Conservation (phyloP, 1,140 invertebrate genomes). For the Bombus superbus region DNA sequence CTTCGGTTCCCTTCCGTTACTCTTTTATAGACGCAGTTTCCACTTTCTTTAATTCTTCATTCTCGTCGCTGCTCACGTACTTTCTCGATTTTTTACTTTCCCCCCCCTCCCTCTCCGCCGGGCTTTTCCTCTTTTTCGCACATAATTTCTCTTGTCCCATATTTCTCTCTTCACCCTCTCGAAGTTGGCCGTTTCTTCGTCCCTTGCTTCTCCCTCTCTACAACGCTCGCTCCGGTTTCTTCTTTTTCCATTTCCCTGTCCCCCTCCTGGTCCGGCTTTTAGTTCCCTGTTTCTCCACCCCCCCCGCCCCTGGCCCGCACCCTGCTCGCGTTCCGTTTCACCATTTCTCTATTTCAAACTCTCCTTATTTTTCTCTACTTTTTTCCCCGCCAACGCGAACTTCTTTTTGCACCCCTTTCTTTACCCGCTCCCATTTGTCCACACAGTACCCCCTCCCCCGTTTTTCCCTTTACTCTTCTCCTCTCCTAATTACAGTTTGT, state of each 20-base stretch:
- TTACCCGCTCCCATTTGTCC: slow-evolving; percentile 28
- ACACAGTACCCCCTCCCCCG: neutral
- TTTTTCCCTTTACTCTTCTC: neutral
- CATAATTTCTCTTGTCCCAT: slow-evolving; percentile 44
- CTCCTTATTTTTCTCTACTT: slow-evolving; percentile 16
- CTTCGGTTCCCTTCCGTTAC: neutral
- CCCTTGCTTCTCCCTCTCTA: neutral
- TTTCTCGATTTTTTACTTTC: slow-evolving; percentile 24
- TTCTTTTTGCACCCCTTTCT: slow-evolving; percentile 33
- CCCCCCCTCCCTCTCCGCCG: no score
- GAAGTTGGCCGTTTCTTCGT: slow-evolving; percentile 1
- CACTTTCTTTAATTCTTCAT: slow-evolving; percentile 51
- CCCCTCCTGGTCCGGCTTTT: neutral
- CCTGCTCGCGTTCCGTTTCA: neutral
- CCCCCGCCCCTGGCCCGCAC: no score
- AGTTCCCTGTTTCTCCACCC: neutral
- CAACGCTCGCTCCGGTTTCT: neutral
- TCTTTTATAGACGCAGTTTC: slow-evolving; percentile 9
- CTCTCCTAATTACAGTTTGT: slow-evolving; percentile 40
- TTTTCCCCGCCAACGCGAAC: neutral
- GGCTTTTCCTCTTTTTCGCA: slow-evolving; percentile 15
- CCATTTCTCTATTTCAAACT: slow-evolving; percentile 34
- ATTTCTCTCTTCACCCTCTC: slow-evolving; percentile 36
- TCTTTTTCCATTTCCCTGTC: neutral
- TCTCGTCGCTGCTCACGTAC: slow-evolving; percentile 32